These are phyloP conservation scores for Pseudochirops cupreus DNA, from an alignment of 2,797 vertebrate species.

Conservation along the genomic window DNA sequence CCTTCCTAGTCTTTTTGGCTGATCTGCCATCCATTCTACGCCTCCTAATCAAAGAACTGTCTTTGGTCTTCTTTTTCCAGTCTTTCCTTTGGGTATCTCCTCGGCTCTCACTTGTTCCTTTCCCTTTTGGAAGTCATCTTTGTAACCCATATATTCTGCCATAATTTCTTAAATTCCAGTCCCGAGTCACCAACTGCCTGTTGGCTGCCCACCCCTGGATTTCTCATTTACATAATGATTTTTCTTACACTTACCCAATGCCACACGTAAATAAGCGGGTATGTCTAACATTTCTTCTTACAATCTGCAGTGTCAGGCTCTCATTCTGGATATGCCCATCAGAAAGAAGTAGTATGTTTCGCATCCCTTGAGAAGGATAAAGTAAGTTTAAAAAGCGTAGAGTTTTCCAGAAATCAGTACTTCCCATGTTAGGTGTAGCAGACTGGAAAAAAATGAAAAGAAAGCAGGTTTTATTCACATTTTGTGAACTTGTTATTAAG, in stretches of 20 bases:
- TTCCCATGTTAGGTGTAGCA: constrained; percentile 87
- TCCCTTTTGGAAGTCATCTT: neutral
- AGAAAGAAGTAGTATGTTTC: constrained; percentile 91
- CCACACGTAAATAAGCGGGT: constrained; percentile 92
- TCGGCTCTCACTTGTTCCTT: neutral
- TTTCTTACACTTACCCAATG: constrained; percentile 85
- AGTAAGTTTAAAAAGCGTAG: constrained; percentile 89
- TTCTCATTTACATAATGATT: neutral
- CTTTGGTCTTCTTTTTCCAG: neutral
- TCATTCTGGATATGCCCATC: constrained; percentile 93
- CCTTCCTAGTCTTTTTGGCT: neutral
- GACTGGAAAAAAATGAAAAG: constrained; percentile 77
- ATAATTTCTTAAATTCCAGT: neutral
- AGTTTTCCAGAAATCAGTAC: constrained; percentile 92
- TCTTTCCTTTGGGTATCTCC: neutral
- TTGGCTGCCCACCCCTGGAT: neutral
- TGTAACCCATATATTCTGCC: neutral
- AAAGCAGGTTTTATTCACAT: neutral
- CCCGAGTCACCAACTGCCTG: neutral
- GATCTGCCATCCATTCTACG: neutral
- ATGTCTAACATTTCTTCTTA: constrained; percentile 85
- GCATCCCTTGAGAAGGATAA: constrained; percentile 85
- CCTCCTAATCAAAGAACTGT: neutral
- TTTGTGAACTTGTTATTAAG: neutral
- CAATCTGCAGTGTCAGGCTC: constrained; percentile 86